Conservation (phyloP, 1,140 invertebrate genomes). For the Eueides isabella region DNA sequence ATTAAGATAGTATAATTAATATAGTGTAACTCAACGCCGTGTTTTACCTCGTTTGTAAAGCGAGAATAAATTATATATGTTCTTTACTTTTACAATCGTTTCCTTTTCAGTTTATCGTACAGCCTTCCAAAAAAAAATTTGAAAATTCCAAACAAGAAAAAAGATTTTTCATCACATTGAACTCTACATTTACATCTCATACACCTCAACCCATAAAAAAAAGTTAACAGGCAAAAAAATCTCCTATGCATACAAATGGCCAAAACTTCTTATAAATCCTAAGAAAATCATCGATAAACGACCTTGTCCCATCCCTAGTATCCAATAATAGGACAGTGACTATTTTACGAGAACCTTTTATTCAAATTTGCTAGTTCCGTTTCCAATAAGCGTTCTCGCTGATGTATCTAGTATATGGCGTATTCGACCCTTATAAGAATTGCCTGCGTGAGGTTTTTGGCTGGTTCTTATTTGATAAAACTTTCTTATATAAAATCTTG, state of each 20-base stretch:
- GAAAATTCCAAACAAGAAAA: too few species aligned
- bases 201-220: background rate
- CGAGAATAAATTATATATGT: too few species aligned
- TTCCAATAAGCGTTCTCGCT: slow-evolving; percentile 67
- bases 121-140: too few species aligned
- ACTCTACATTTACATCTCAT: background rate
- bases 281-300: slow-evolving; percentile 41
- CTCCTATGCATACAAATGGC: slow-evolving; percentile 8
- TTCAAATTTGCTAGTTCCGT: slow-evolving; percentile 72
- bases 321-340: slow-evolving; percentile 66
- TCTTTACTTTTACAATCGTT: too few species aligned
- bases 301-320: slow-evolving; percentile 49
- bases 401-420: slow-evolving; percentile 46
- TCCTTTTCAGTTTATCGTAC: too few species aligned
- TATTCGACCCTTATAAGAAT: slow-evolving; percentile 5
- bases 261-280: background rate
- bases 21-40: too few species aligned
- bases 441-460: slow-evolving; percentile 10
- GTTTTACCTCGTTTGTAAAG: too few species aligned
- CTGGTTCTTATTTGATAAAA: slow-evolving; percentile 6
- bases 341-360: slow-evolving; percentile 75
- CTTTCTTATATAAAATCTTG: background rate
- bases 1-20: too few species aligned
- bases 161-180: background rate
- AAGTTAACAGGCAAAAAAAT: slow-evolving; percentile 11